Evolutionary conservation across 2,888 invertebrate genomes (phyloP), one percentile per base, ranked within the genome.

Genomic region (Ophion ventricosus): DNA sequence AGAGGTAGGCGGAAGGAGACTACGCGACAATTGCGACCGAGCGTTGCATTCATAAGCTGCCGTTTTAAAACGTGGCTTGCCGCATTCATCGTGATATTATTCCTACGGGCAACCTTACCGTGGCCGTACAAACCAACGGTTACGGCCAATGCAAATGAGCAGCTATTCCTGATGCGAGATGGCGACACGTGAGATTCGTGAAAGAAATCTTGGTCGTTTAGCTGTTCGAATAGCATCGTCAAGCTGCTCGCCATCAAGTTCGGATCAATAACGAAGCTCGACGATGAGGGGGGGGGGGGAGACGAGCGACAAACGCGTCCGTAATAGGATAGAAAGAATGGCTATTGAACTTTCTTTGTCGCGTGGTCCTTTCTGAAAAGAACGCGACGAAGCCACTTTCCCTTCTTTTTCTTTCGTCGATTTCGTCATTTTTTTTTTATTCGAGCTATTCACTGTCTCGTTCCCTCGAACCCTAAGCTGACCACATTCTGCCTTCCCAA

Each of bases 31-130:
- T 87, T 88, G 87, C 84, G 81, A 87, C 78, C 73, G 73, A 79
- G 84, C 82, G 88, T 90, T 88, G 87, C 83, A 87, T 89, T 90
- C 88, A 84, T 89, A 89, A 89, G 86, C 83, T 82, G 88, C 85
- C 88, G 86, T 91, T 91, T 90, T 88, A 89, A 89, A 91, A 89
- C 87, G 87, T 87, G 86, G 78, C 78, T 63, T 66, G 72, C 81
- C 83, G 85, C 88, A 87, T 87, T 90, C 88, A 89, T 82, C 86
- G 85, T 80, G 87, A 85, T 89, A 88, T 90, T 89, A 87, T 86
- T 86, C 82, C 88, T 83, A 84, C 86, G 86, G 70, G 63, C 23
- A 10, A 57, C 63, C 56, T 63, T 61, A 49, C 25, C 49, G 56
- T 57, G 26, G n/a, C 73, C 73, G 70, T 76, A 29, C 26, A 54